Percentiles rank a stretch among this genome's conserved stretches.
Evolutionary conservation across 1,140 invertebrate genomes (phyloP).

Genomic region (Trichogramma pretiosum): DNA sequence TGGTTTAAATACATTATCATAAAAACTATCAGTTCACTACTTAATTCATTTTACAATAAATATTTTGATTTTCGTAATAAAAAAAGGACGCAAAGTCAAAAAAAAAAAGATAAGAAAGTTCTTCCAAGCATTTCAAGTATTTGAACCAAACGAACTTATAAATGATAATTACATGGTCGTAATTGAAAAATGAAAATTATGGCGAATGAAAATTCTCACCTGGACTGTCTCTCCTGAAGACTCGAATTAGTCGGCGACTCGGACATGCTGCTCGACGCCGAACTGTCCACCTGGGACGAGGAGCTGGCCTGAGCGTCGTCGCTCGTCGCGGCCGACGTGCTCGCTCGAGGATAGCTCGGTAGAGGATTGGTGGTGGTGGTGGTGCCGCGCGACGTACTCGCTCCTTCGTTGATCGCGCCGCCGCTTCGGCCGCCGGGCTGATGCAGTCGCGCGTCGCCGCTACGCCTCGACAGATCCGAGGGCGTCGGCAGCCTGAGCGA

Average conservation of each 20-base stretch:
- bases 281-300: conserved; percentile 15
- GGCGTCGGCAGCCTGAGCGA: conserved; percentile 5
- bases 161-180: background rate
- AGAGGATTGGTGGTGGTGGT: no score
- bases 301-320: conserved; percentile 1
- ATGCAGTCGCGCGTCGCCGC: no score
- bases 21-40: no score
- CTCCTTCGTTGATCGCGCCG: no score
- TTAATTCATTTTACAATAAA: no score
- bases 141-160: background rate
- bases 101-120: background rate
- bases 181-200: no score
- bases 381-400: no score
- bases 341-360: background rate
- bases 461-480: conserved; percentile 7
- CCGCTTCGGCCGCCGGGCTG: no score
- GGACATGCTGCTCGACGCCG: conserved; percentile 7
- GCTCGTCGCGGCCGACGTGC: background rate
- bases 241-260: conserved; percentile 12
- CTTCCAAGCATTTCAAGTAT: background rate
- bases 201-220: no score
- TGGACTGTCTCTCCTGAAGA: conserved; percentile 16
- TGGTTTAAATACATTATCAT: no score
- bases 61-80: no score
- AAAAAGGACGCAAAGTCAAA: no score